Conservation (phyloP, 2,113 vertebrate genomes). For the Regulus satrapa region DNA sequence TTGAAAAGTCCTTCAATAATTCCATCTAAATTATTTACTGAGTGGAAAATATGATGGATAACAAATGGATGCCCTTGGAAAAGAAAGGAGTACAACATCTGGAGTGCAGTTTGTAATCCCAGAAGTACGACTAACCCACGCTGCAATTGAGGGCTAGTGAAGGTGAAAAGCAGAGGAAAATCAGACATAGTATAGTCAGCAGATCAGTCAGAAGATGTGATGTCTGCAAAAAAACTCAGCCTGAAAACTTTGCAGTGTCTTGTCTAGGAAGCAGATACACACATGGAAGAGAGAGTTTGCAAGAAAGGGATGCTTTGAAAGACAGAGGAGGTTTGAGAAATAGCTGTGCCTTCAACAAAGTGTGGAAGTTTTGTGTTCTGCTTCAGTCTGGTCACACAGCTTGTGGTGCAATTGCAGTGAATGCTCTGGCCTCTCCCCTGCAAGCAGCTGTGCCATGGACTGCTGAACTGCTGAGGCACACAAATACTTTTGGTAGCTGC, state of each 20-base stretch:
- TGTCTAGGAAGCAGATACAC: neutral
- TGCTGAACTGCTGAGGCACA: neutral
- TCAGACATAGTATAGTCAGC: neutral
- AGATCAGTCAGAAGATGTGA: neutral
- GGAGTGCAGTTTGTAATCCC: neutral
- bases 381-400: neutral
- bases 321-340: neutral
- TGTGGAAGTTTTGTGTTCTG: rapidly evolving
- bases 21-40: neutral
- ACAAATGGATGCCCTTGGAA: neutral
- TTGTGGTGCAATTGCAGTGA: neutral
- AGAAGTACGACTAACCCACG: neutral
- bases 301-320: neutral
- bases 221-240: neutral
- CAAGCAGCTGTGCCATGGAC: neutral
- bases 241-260: neutral
- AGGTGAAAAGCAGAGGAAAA: neutral
- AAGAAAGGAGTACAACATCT: neutral
- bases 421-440: neutral
- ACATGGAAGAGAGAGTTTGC: neutral
- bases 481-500: neutral
- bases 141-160: neutral
- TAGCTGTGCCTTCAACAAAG: neutral
- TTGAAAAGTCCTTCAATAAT: neutral
- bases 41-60: neutral